Percentiles rank a stretch among this genome's conserved stretches.
Evolutionary conservation across 2,113 vertebrate genomes (phyloP).

Genomic region (Camelus dromedarius): DNA sequence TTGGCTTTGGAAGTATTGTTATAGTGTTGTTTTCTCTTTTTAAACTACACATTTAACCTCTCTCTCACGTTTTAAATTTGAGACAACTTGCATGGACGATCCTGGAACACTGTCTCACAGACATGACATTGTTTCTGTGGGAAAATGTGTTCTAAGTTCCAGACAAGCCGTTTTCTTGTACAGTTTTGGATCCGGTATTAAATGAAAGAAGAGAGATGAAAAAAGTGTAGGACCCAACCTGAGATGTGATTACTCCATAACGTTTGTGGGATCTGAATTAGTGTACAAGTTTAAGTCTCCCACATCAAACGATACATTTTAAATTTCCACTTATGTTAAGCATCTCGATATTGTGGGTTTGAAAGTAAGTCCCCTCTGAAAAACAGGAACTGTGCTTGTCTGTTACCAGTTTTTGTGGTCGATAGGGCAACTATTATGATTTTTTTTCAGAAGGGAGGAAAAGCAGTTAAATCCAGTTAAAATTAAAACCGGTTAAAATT

Average conservation of each 20-base stretch:
- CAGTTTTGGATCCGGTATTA: background rate
- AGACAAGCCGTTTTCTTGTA: background rate
- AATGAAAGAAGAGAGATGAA: background rate
- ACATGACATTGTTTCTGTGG: background rate
- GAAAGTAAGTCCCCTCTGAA: conserved; percentile 80
- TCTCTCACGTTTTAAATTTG: background rate
- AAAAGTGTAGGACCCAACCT: background rate
- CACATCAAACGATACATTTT: conserved; percentile 35
- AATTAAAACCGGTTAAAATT: conserved; percentile 81
- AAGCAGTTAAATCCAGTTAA: conserved; percentile 84
- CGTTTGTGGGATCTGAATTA: background rate
- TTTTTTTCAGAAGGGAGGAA: conserved; percentile 82
- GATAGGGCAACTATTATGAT: conserved; percentile 80
- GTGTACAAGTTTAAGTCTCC: background rate
- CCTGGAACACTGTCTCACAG: background rate
- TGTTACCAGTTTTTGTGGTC: conserved; percentile 81
- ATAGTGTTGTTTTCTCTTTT: conserved; percentile 1
- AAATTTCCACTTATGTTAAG: conserved; percentile 69
- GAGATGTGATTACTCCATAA: background rate
- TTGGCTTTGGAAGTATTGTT: conserved; percentile 16
- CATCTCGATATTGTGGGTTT: conserved; percentile 74
- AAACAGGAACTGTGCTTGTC: conserved; percentile 85
- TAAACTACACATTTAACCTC: background rate
- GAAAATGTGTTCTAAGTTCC: conserved; percentile 21
- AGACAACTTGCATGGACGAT: background rate